Evolutionary conservation across 2,888 invertebrate genomes (phyloP).

Genomic region (Falcaria lacertinaria): DNA sequence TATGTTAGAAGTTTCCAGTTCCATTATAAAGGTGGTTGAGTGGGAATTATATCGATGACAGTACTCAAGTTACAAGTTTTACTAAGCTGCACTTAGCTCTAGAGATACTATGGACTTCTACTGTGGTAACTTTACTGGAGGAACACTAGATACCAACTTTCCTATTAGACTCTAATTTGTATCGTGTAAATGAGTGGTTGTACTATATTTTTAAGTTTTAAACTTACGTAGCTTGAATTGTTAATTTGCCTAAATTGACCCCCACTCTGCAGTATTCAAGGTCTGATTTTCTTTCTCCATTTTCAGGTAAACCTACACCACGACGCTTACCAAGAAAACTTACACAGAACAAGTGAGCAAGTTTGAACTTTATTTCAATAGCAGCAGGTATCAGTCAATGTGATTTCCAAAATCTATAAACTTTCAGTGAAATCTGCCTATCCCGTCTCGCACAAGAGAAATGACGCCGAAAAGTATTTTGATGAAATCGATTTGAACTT

Average conservation of each 20-base stretch:
- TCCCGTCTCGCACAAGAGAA: neutral
- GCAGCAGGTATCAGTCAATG: neutral
- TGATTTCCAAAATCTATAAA: neutral
- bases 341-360: neutral
- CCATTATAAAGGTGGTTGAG: neutral
- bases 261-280: neutral
- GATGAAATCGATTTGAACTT: constrained; percentile 1
- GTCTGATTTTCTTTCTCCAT: neutral
- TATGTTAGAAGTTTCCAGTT: neutral
- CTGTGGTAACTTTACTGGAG: too few species aligned
- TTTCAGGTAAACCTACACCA: neutral
- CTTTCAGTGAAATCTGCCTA: neutral
- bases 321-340: neutral
- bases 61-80: neutral
- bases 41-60: neutral
- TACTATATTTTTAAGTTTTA: too few species aligned
- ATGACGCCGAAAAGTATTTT: neutral
- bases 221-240: neutral
- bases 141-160: too few species aligned
- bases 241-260: neutral
- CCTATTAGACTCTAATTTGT: too few species aligned
- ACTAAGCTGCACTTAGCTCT: neutral
- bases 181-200: too few species aligned
- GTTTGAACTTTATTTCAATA: neutral
- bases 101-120: too few species aligned